phyloP scores from a whole-genome alignment of 2,888 invertebrate genomes.

The Leucozona laternaria region DNA sequence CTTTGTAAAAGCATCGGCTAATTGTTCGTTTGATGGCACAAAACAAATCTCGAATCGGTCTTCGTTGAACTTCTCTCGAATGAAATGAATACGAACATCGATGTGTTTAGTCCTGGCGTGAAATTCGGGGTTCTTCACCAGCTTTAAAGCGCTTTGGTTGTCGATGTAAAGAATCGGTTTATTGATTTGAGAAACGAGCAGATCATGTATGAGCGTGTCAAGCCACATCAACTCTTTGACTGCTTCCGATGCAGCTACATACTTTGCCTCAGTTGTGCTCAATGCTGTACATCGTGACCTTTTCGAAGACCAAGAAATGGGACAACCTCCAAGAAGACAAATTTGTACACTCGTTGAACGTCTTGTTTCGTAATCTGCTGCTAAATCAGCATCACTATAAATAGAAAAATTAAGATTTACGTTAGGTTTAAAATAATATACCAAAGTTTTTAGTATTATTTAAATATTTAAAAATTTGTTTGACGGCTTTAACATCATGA shows the following conservation, averaged over 20 bases:
- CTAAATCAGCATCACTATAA: slow-evolving; percentile 74
- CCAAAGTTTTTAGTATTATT: slow-evolving; percentile 26
- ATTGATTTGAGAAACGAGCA: slow-evolving; percentile 2
- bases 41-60: slow-evolving; percentile 11
- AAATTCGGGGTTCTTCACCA: slow-evolving; percentile 76
- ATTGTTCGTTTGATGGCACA: slow-evolving; percentile 14
- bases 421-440: slow-evolving; percentile 30
- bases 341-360: slow-evolving; percentile 76
- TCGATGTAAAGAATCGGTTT: slow-evolving; percentile 51
- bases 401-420: slow-evolving; percentile 19
- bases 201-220: slow-evolving; percentile 51
- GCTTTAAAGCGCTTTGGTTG: slow-evolving; percentile 75
- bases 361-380: slow-evolving; percentile 65
- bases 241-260: slow-evolving; percentile 76
- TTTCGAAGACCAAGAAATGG: slow-evolving; percentile 78
- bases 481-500: slow-evolving; percentile 19
- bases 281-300: slow-evolving; percentile 78
- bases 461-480: slow-evolving; percentile 28
- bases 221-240: slow-evolving; percentile 79
- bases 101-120: slow-evolving; percentile 58
- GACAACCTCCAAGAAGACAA: slow-evolving; percentile 74
- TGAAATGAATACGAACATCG: slow-evolving; percentile 16
- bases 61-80: slow-evolving; percentile 16
- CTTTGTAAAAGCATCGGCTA: slow-evolving; percentile 25
- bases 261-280: slow-evolving; percentile 78